A percentile compares a stretch with the other conserved stretches of the same genome.
Conservation (phyloP, 2,888 invertebrate genomes). For the Alitta virens region DNA sequence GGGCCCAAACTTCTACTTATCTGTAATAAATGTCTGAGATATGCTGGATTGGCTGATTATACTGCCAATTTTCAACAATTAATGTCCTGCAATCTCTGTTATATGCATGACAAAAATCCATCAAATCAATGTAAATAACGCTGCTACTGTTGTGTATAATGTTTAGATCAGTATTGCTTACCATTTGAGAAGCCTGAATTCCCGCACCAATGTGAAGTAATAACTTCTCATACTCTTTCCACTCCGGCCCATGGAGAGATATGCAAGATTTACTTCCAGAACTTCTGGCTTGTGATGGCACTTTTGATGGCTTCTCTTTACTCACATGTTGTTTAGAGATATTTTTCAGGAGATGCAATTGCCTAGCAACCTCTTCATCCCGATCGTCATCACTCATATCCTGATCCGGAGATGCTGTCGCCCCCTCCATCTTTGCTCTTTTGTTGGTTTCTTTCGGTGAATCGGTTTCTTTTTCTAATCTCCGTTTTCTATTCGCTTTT, state of each 20-base stretch:
- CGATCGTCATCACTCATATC: background rate
- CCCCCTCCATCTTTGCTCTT: background rate
- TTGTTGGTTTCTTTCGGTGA: background rate
- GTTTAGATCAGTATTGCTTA: too few species aligned
- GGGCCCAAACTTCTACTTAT: too few species aligned
- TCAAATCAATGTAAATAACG: too few species aligned
- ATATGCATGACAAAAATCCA: too few species aligned
- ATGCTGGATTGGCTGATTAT: too few species aligned
- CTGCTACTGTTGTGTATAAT: too few species aligned
- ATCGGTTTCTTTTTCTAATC: background rate
- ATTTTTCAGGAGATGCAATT: background rate
- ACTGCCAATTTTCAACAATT: too few species aligned
- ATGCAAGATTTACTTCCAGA: background rate
- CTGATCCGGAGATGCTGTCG: background rate
- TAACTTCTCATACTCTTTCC: slow-evolving; percentile 1
- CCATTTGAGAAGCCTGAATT: too few species aligned
- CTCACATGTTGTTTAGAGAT: background rate
- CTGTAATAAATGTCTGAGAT: too few species aligned
- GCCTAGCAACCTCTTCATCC: background rate
- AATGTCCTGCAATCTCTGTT: too few species aligned
- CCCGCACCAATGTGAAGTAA: too few species aligned
- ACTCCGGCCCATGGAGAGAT: background rate
- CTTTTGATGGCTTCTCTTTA: background rate
- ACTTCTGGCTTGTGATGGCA: background rate
- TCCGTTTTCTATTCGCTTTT: background rate